Conservation (phyloP, 2,888 invertebrate species). For the Cerastis rubricosa region DNA sequence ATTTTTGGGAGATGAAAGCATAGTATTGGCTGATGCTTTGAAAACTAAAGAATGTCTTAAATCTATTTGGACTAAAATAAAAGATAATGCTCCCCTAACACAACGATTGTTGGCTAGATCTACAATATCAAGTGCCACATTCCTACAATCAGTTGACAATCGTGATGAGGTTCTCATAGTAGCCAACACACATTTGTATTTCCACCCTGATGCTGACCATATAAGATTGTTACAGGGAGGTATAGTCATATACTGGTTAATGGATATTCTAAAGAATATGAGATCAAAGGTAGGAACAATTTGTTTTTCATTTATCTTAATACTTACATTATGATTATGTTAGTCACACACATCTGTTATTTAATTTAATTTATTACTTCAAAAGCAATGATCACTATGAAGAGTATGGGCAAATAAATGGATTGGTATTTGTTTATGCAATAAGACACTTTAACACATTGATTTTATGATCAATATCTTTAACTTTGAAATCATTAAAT, state of each 20-base stretch:
- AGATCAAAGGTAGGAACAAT: conserved; percentile 75
- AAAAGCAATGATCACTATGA: background rate
- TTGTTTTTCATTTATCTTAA: background rate
- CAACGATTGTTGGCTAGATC: conserved; percentile 92
- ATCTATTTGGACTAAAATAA: conserved; percentile 91
- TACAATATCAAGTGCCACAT: conserved; percentile 92
- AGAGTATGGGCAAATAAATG: too few species aligned
- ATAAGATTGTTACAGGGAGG: conserved; percentile 96
- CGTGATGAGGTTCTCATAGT: conserved; percentile 91
- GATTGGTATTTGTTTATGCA: too few species aligned
- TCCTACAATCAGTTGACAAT: conserved; percentile 91
- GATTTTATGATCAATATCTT: too few species aligned
- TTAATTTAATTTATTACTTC: background rate
- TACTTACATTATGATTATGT: background rate
- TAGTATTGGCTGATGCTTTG: conserved; percentile 91
- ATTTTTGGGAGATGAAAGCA: conserved; percentile 87
- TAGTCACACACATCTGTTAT: background rate
- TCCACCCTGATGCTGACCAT: conserved; percentile 97
- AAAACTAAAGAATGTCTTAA: conserved; percentile 88
- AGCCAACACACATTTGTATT: conserved; percentile 98
- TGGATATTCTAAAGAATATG: conserved; percentile 88
- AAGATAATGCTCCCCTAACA: conserved; percentile 89
- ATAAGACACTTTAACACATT: too few species aligned
- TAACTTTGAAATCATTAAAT: background rate
- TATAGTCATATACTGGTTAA: conserved; percentile 93